Evolutionary conservation across 2,797 vertebrate species (phyloP).

Genomic region (Remorina albescens): DNA sequence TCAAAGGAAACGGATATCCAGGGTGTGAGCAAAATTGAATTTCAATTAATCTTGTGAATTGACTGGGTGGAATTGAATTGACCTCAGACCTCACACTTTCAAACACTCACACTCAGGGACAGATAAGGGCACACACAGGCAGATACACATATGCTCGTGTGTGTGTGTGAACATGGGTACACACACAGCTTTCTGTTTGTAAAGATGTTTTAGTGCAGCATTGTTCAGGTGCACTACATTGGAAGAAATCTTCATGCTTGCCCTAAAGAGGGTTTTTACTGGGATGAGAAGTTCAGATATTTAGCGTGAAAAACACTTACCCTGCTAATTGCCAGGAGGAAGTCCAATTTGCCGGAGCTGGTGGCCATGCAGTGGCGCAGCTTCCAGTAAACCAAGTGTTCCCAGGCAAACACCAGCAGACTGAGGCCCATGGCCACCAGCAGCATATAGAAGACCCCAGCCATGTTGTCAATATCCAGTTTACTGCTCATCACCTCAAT

Average conservation of each 20-base stretch:
- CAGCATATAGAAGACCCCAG: conserved; percentile 89
- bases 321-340: conserved; percentile 93
- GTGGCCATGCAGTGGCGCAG: conserved; percentile 91
- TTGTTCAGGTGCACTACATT: background rate
- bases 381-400: conserved; percentile 93
- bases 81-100: conserved; percentile 64
- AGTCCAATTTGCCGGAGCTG: conserved; percentile 90
- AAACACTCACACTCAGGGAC: conserved; percentile 46
- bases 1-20: conserved; percentile 70
- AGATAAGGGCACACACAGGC: conserved; percentile 54
- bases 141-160: conserved; percentile 32
- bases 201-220: background rate
- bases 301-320: conserved; percentile 75
- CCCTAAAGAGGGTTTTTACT: background rate
- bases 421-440: conserved; percentile 89
- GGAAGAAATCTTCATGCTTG: fast-evolving
- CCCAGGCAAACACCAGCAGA: conserved; percentile 88
- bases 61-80: conserved; percentile 74
- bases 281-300: background rate
- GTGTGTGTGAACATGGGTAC: conserved; percentile 12
- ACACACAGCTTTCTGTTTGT: background rate
- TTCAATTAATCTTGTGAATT: conserved; percentile 77
- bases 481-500: conserved; percentile 94
- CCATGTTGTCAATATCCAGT: conserved; percentile 89
- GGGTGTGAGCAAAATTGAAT: conserved; percentile 73